Percentiles rank a stretch among this genome's conserved stretches.
Evolutionary conservation across 1,140 invertebrate species (phyloP).

Genomic region (Drosophila varians): DNA sequence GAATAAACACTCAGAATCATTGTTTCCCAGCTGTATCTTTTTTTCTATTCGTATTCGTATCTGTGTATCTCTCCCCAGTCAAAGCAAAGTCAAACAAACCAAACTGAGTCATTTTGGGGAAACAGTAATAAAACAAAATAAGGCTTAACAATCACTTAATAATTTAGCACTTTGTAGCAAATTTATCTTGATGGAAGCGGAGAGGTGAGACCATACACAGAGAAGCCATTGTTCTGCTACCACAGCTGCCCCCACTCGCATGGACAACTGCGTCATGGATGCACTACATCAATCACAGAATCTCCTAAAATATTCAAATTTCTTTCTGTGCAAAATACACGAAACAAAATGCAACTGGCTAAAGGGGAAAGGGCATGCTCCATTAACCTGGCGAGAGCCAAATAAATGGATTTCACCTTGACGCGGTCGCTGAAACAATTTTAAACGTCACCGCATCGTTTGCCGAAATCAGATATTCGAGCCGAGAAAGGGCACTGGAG

Average conservation of each 20-base stretch:
- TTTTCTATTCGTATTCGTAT: not conserved
- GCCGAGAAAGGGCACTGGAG: not conserved
- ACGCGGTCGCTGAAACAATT: constrained; percentile 62
- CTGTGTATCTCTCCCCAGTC: constrained; percentile 7
- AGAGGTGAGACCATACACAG: constrained; percentile 8
- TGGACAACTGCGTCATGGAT: constrained; percentile 9
- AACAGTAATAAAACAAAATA: constrained; percentile 58
- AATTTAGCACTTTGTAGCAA: constrained; percentile 75
- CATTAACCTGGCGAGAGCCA: constrained; percentile 71
- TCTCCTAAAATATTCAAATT: not conserved
- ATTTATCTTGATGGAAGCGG: constrained; percentile 69
- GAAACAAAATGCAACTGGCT: constrained; percentile 17
- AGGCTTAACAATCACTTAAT: constrained; percentile 74
- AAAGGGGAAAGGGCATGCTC: constrained; percentile 43
- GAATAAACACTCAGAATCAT: constrained; percentile 20
- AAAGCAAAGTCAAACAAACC: constrained; percentile 30
- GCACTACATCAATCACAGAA: not conserved
- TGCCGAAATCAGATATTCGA: constrained; percentile 41
- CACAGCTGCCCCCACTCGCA: constrained; percentile 2
- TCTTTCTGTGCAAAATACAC: constrained; percentile 11
- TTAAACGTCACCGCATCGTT: constrained; percentile 70
- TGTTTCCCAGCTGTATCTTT: not conserved
- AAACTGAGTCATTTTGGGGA: constrained; percentile 42
- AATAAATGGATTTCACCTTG: constrained; percentile 79
- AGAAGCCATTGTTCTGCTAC: constrained; percentile 30